Conservation (phyloP, 2,888 invertebrate genomes). For the Acleris laterana region DNA sequence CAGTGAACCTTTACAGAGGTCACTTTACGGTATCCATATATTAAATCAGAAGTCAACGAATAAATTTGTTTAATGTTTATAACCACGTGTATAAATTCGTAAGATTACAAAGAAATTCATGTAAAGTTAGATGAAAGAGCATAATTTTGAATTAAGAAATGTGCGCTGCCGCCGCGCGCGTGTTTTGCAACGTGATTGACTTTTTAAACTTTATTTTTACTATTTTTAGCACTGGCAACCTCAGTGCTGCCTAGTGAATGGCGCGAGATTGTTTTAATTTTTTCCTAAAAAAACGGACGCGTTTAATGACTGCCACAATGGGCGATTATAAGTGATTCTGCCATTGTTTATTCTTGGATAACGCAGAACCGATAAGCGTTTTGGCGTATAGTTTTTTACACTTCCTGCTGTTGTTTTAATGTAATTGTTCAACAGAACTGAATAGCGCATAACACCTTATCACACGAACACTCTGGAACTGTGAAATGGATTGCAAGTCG, state of each 20-base stretch:
- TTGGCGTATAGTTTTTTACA: slow-evolving; percentile 58
- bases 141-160: slow-evolving; percentile 61
- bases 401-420: slow-evolving; percentile 67
- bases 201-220: slow-evolving; percentile 52
- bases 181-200: slow-evolving; percentile 65
- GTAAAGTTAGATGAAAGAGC: slow-evolving; percentile 51
- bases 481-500: slow-evolving; percentile 2
- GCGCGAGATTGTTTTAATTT: slow-evolving; percentile 53
- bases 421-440: slow-evolving; percentile 47
- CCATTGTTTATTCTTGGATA: slow-evolving; percentile 72
- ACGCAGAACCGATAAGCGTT: slow-evolving; percentile 60
- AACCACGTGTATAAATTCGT: slow-evolving; percentile 46
- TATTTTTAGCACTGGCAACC: slow-evolving; percentile 5
- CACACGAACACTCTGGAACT: slow-evolving; percentile 2
- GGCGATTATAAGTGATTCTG: slow-evolving; percentile 65
- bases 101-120: slow-evolving; percentile 51
- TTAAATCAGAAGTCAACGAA: too few species aligned
- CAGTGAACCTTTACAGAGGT: too few species aligned
- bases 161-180: slow-evolving; percentile 58
- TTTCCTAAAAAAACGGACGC: slow-evolving; percentile 58
- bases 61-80: slow-evolving; percentile 52
- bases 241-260: slow-evolving; percentile 50
- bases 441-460: slow-evolving; percentile 17
- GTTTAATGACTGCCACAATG: slow-evolving; percentile 64
- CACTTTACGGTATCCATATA: too few species aligned